Evolutionary conservation across 1,140 invertebrate species (phyloP).

Genomic region (Uloborus diversus): DNA sequence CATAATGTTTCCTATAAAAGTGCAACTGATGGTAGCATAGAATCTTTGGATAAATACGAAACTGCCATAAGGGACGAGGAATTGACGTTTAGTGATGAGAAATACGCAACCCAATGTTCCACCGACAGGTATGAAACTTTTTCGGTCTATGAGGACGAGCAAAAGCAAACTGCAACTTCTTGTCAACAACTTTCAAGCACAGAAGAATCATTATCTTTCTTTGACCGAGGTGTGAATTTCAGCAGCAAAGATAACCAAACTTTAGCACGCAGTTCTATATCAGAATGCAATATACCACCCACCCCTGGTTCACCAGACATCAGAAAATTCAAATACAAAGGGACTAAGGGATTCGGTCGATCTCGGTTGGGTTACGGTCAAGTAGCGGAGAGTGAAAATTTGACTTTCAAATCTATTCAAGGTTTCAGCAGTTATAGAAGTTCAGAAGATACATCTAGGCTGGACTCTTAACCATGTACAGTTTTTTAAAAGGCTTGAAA

Average conservation of each 20-base stretch:
- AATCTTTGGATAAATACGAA: slow-evolving; percentile 45
- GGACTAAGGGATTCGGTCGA: slow-evolving; percentile 46
- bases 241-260: not conserved
- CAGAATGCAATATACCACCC: not conserved
- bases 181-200: not conserved
- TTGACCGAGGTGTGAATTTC: not conserved
- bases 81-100: slow-evolving; percentile 25
- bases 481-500: no score
- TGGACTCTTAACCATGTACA: no score
- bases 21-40: slow-evolving; percentile 32
- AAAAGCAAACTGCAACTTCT: not conserved
- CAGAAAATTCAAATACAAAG: slow-evolving; percentile 47
- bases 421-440: no score
- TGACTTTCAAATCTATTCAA: no score
- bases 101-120: not conserved
- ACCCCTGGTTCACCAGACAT: slow-evolving; percentile 40
- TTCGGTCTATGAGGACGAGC: slow-evolving; percentile 15
- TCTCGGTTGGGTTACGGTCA: not conserved
- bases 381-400: not conserved
- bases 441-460: no score
- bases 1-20: not conserved
- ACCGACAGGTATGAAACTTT: not conserved
- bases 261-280: not conserved
- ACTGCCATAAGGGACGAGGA: slow-evolving; percentile 43
- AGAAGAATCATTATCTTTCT: not conserved